These are phyloP conservation scores for Calephelis perditalis DNA, from an alignment of 2,888 invertebrate genomes.

Conservation along the genomic window DNA sequence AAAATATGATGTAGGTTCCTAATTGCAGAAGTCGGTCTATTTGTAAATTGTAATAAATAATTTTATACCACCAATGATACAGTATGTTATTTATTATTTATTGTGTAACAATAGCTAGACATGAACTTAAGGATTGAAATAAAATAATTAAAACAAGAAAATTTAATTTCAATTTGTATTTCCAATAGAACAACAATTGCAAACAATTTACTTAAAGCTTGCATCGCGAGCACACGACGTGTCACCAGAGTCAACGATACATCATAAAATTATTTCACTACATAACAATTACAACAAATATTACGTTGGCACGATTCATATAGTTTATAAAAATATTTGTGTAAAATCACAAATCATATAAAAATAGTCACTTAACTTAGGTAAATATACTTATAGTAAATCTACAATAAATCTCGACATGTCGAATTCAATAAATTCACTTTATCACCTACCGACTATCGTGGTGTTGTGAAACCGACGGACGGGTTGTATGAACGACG, in stretches of 20 bases:
- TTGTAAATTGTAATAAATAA: conserved; percentile 14
- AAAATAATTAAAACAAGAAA: conserved; percentile 38
- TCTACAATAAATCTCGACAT: conserved; percentile 72
- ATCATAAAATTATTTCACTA: conserved; percentile 72
- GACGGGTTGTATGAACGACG: background rate
- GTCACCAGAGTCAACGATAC: conserved; percentile 67
- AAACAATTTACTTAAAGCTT: conserved; percentile 69
- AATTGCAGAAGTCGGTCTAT: too few relatives aligned
- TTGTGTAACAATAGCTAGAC: background rate
- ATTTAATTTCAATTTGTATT: conserved; percentile 66
- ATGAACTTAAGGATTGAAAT: conserved; percentile 24
- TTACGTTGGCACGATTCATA: conserved; percentile 75
- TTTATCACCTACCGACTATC: conserved; percentile 59
- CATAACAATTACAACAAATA: conserved; percentile 76
- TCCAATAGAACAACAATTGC: conserved; percentile 74
- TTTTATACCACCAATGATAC: conserved; percentile 24
- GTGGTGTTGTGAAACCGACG: conserved; percentile 47
- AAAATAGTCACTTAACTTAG: conserved; percentile 72
- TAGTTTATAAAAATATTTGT: conserved; percentile 70
- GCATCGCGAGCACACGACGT: conserved; percentile 41
- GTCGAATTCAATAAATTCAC: conserved; percentile 59
- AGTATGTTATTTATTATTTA: conserved; percentile 16
- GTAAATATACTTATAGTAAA: conserved; percentile 64
- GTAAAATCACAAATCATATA: conserved; percentile 66
- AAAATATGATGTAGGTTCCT: too few relatives aligned